These are phyloP conservation scores for Drosophila ezoana DNA, from an alignment of 2,888 invertebrate species.

Conservation along the genomic window DNA sequence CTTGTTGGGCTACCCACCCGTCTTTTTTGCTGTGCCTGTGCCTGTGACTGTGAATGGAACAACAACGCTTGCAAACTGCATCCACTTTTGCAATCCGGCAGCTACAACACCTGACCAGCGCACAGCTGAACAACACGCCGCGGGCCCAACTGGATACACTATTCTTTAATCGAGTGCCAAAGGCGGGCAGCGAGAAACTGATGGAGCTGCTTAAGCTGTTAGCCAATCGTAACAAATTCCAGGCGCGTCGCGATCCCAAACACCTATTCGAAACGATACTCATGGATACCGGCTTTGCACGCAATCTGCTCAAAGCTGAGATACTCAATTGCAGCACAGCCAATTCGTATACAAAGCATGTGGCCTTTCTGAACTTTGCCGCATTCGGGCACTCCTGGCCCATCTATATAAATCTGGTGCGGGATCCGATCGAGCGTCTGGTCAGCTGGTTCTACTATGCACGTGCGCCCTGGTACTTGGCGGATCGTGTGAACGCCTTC, in stretches of 20 bases:
- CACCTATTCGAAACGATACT: constrained; percentile 86
- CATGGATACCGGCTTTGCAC: constrained; percentile 90
- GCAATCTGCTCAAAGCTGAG: constrained; percentile 89
- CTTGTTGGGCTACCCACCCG: constrained; percentile 28
- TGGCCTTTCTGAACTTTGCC: constrained; percentile 94
- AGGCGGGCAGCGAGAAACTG: constrained; percentile 95
- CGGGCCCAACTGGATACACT: constrained; percentile 87
- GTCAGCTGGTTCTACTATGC: constrained; percentile 97
- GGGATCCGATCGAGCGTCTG: constrained; percentile 94
- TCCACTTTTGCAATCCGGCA: constrained; percentile 71
- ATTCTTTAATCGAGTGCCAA: constrained; percentile 95
- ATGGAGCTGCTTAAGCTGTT: constrained; percentile 92
- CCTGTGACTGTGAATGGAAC: constrained; percentile 38
- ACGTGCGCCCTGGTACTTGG: constrained; percentile 95
- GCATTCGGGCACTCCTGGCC: constrained; percentile 91
- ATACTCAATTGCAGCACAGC: constrained; percentile 88
- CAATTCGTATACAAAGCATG: constrained; percentile 92
- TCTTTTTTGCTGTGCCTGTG: constrained; percentile 39
- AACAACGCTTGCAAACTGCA: constrained; percentile 40
- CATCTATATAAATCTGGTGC: constrained; percentile 94
- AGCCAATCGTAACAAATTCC: constrained; percentile 87
- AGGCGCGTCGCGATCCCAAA: constrained; percentile 92
- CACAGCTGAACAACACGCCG: constrained; percentile 77
- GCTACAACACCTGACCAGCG: constrained; percentile 60
- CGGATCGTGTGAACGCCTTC: constrained; percentile 87